Percentiles rank a stretch among this genome's conserved stretches.
These are phyloP conservation scores for Anastrepha ludens DNA, from an alignment of 1,140 invertebrate genomes.

Conservation along the genomic window DNA sequence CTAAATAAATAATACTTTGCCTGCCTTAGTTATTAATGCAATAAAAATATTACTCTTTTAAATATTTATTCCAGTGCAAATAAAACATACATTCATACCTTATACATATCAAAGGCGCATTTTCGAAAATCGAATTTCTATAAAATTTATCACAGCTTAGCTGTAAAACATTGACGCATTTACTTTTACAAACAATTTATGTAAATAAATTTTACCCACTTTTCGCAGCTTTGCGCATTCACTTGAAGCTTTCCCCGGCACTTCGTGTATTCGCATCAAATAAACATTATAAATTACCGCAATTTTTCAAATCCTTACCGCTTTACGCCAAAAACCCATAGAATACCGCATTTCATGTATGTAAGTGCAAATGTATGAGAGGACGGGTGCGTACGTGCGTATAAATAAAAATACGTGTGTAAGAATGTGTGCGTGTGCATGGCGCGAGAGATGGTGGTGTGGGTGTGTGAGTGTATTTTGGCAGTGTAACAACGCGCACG, in stretches of 20 bases:
- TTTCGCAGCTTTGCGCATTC: conserved; percentile 46
- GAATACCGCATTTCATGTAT: background rate
- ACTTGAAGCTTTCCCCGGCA: background rate
- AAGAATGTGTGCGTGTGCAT: background rate
- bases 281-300: conserved; percentile 52
- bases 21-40: too few relatives aligned
- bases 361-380: background rate
- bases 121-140: conserved; percentile 17
- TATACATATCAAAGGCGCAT: background rate
- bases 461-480: background rate
- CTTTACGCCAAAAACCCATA: background rate
- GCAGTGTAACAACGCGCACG: background rate
- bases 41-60: too few relatives aligned
- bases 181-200: conserved; percentile 34
- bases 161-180: conserved; percentile 2
- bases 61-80: too few relatives aligned
- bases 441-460: background rate
- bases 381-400: background rate
- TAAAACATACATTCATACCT: too few relatives aligned
- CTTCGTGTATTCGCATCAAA: conserved; percentile 46
- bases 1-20: too few relatives aligned
- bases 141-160: conserved; percentile 23
- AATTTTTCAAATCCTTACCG: conserved; percentile 43
- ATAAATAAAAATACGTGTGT: background rate
- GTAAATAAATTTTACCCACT: conserved; percentile 48